phyloP scores from a whole-genome alignment of 2,113 vertebrate genomes.

The Catagonus wagneri region DNA sequence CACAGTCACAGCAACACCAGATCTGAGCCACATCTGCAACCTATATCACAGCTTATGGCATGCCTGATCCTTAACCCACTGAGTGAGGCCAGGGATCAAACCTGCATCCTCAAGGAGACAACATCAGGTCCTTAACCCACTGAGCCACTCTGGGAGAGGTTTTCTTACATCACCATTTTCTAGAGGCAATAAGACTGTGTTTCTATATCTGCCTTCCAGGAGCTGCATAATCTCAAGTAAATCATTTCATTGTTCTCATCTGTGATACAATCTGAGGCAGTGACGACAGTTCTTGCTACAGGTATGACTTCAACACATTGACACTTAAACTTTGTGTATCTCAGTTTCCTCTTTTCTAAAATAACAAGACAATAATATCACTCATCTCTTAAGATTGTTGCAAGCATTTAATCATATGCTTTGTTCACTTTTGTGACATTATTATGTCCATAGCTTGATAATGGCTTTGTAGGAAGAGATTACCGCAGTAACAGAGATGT shows the following conservation, averaged over 20 bases:
- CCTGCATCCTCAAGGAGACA: too few relatives aligned
- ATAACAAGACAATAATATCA: conserved; percentile 30
- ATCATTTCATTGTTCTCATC: conserved; percentile 54
- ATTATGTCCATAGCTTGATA: neutral
- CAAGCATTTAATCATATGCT: neutral
- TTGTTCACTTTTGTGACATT: neutral
- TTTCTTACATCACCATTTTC: neutral
- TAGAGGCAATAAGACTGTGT: neutral
- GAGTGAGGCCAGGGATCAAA: too few relatives aligned
- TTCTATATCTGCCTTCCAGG: conserved; percentile 5
- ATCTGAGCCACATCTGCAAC: too few relatives aligned
- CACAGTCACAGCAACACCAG: too few relatives aligned
- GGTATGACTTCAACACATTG: neutral
- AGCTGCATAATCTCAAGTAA: neutral
- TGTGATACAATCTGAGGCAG: neutral
- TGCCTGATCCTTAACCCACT: too few relatives aligned
- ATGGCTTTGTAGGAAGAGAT: neutral
- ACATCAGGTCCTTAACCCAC: too few relatives aligned
- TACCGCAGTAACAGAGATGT: neutral
- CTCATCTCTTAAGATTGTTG: neutral
- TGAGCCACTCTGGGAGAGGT: neutral
- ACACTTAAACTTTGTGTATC: conserved; percentile 24
- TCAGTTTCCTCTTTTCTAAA: conserved; percentile 55
- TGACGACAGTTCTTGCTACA: neutral
- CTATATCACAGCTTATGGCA: too few relatives aligned